Evolutionary conservation across 2,113 vertebrate genomes (phyloP), one percentile per base, ranked within the genome.

Genomic region (Brachypteracias leptosomus): DNA sequence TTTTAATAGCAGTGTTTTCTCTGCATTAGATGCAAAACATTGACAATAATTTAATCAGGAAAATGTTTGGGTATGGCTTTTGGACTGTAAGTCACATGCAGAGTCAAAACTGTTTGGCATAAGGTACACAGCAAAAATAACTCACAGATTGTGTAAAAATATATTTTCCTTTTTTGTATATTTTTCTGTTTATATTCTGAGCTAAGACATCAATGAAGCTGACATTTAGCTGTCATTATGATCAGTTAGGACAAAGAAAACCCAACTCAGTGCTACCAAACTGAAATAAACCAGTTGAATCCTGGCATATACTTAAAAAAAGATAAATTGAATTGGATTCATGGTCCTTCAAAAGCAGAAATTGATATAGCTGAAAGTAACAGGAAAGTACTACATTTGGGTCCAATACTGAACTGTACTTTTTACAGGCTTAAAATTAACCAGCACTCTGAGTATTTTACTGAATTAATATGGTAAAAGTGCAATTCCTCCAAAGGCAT

Each of bases 1-100:
- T 95, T 94, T 97, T 95, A 93, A 85, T 63, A 75, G 90, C 89
- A 74, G 71, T 73, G 65, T 93, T 97, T 93, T 90, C 81, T 94
- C 81, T 93, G 51, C 95, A 92, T 73, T 93, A 85, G 82, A 90
- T 88, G 74, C 80, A 92, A 88, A 93, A 67, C 36, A 81, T 6
- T 65, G 58, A 51, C 72, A 67, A 79, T 36, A 89, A 91, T 35
- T 47, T 65, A 67, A 95, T 85, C 61, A 61, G 70, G 85, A 75
- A 42, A 47, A 49, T 26, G 71, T 79, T n/a, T 47, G 9, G 3
- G 55, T 89, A 2, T 24, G 24, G 59, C 75, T 62, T 55, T 85
- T 62, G 57, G 73, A 57, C 46, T 83, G 15, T 90, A 79, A 95
- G 77, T 78, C 81, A 68, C 58, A 33, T 78, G 81, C 59, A 82